A percentile compares a stretch with the other conserved stretches of the same genome.
phyloP scores from a whole-genome alignment of 2,888 invertebrate species.

The Chromoteleia sp. region DNA sequence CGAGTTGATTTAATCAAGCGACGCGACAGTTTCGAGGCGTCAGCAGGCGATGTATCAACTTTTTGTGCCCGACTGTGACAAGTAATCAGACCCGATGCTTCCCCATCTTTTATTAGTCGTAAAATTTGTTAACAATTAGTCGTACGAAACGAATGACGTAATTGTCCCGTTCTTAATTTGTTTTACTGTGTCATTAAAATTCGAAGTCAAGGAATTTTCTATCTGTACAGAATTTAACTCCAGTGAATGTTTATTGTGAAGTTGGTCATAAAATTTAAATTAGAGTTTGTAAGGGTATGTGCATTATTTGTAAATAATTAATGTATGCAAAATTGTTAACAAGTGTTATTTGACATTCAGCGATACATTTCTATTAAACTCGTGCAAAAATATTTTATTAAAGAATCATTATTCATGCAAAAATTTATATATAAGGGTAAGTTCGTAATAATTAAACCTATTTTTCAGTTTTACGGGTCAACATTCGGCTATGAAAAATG shows the following conservation, averaged over 20 bases:
- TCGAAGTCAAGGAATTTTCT: not conserved
- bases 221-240: too few species aligned
- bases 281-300: too few species aligned
- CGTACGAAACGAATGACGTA: not conserved
- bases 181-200: constrained; percentile 1
- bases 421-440: too few species aligned
- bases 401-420: too few species aligned
- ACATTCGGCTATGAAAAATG: constrained; percentile 15
- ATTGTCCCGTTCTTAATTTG: constrained; percentile 1
- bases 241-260: too few species aligned
- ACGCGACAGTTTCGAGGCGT: constrained; percentile 48
- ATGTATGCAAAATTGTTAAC: too few species aligned
- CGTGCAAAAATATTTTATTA: too few species aligned
- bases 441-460: constrained; percentile 16
- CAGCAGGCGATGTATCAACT: constrained; percentile 45
- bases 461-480: constrained; percentile 9
- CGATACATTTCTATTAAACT: too few species aligned
- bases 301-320: too few species aligned
- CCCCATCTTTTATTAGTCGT: constrained; percentile 29
- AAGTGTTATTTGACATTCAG: too few species aligned
- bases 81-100: constrained; percentile 40
- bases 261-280: not conserved
- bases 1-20: constrained; percentile 58
- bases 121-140: constrained; percentile 33
- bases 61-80: constrained; percentile 41